These are phyloP conservation scores for Brachyopa scutellaris DNA, from an alignment of 2,888 invertebrate species.

Conservation along the genomic window DNA sequence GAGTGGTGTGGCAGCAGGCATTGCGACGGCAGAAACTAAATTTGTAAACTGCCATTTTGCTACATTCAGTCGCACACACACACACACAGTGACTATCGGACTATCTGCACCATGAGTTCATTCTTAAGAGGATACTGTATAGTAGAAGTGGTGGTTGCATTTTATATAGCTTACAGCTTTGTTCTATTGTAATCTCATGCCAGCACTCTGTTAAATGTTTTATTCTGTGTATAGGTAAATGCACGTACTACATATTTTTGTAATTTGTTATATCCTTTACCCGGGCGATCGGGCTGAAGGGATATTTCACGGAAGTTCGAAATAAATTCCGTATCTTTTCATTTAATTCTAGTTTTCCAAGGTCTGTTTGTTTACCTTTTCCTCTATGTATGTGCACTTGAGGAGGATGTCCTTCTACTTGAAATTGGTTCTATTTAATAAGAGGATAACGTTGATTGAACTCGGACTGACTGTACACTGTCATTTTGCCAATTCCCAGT, in stretches of 20 bases:
- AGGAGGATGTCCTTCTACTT: background rate
- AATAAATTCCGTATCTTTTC: slow-evolving; percentile 21
- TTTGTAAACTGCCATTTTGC: slow-evolving; percentile 40
- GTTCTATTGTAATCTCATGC: slow-evolving; percentile 49
- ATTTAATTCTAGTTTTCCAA: slow-evolving; percentile 25
- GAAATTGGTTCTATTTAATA: slow-evolving; percentile 35
- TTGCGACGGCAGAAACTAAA: slow-evolving; percentile 20
- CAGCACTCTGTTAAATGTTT: slow-evolving; percentile 59
- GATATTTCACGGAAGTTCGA: slow-evolving; percentile 25
- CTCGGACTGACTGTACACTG: slow-evolving; percentile 50
- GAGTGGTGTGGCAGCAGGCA: slow-evolving; percentile 11
- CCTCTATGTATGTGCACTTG: background rate
- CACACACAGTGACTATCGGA: background rate
- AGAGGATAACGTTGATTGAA: slow-evolving; percentile 38
- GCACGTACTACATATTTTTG: background rate
- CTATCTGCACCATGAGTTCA: slow-evolving; percentile 20
- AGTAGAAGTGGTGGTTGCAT: background rate
- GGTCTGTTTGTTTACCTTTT: slow-evolving; percentile 34
- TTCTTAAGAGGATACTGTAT: slow-evolving; percentile 31
- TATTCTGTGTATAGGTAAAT: too few relatives aligned
- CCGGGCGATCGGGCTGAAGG: slow-evolving; percentile 1
- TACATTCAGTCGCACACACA: background rate
- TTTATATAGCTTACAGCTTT: slow-evolving; percentile 29
- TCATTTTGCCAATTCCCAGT: slow-evolving; percentile 58
- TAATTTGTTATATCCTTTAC: slow-evolving; percentile 38